These are phyloP conservation scores for Ceratosolen solmsi DNA, from an alignment of 1,140 invertebrate species.

Conservation along the genomic window DNA sequence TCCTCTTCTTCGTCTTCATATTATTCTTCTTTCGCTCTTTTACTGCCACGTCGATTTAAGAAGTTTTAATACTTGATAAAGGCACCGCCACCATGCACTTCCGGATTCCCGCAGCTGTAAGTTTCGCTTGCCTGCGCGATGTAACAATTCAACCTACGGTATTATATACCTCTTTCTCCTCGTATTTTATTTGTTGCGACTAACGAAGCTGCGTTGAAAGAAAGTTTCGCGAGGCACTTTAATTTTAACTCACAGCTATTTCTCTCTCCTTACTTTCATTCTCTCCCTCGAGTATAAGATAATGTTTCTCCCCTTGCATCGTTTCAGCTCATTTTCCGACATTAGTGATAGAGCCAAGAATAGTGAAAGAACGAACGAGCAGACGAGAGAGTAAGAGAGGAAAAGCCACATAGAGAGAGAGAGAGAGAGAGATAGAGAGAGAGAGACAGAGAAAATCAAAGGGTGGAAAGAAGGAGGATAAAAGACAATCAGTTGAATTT, in stretches of 20 bases:
- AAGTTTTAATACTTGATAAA: conserved; percentile 68
- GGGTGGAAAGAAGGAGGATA: not conserved
- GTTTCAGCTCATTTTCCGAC: conserved; percentile 34
- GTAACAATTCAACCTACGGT: conserved; percentile 30
- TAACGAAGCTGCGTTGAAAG: conserved; percentile 45
- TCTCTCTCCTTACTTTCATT: conserved; percentile 1
- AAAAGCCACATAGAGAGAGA: not conserved
- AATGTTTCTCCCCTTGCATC: conserved; percentile 49
- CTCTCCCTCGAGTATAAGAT: conserved; percentile 49
- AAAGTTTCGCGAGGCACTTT: conserved; percentile 40
- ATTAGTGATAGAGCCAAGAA: conserved; percentile 22
- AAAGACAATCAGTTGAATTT: conserved; percentile 26
- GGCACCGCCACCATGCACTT: conserved; percentile 42
- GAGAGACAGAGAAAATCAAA: too few species aligned
- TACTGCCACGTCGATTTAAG: conserved; percentile 61
- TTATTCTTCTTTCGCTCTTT: conserved; percentile 56
- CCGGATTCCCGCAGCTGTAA: conserved; percentile 39
- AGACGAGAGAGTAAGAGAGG: not conserved
- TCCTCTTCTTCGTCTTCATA: too few species aligned
- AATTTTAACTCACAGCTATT: conserved; percentile 38
- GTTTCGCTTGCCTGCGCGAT: conserved; percentile 9
- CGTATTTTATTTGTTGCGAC: conserved; percentile 46
- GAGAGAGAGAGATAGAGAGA: not conserved
- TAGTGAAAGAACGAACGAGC: not conserved
- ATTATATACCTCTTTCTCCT: not conserved